phyloP scores from a whole-genome alignment of 2,113 vertebrate genomes.

The Pteronura brasiliensis region DNA sequence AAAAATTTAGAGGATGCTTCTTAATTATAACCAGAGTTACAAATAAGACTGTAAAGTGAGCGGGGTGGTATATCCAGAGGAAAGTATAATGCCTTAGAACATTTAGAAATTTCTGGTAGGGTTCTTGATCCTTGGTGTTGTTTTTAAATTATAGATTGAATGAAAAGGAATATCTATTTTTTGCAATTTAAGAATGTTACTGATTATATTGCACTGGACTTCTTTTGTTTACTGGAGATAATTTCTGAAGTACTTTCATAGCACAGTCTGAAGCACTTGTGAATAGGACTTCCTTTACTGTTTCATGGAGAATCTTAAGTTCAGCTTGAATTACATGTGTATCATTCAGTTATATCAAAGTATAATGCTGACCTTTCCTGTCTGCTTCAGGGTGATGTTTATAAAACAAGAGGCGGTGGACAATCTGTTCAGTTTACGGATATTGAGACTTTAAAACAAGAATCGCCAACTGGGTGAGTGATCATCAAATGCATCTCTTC shows the following conservation, averaged over 20 bases:
- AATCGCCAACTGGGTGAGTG: slow-evolving; percentile 84
- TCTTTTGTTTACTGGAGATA: neutral
- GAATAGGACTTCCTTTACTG: neutral
- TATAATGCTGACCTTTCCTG: slow-evolving; percentile 43
- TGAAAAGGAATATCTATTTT: neutral
- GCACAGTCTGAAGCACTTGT: neutral
- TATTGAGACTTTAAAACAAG: slow-evolving; percentile 93
- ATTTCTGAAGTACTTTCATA: slow-evolving; percentile 1
- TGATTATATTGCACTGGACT: neutral
- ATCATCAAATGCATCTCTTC: neutral
- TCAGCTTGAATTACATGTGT: slow-evolving; percentile 5
- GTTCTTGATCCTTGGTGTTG: neutral
- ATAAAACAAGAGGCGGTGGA: slow-evolving; percentile 93
- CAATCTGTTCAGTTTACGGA: slow-evolving; percentile 97
- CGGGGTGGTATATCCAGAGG: neutral
- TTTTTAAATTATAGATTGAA: slow-evolving; percentile 18
- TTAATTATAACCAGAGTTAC: neutral
- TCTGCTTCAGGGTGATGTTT: slow-evolving; percentile 92
- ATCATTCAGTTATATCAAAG: neutral
- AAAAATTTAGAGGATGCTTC: neutral
- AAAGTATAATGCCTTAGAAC: neutral
- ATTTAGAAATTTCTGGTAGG: neutral
- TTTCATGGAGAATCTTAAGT: neutral
- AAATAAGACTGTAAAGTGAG: neutral
- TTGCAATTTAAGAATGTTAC: neutral